Percentiles rank a stretch among this genome's conserved stretches.
These are phyloP conservation scores for Agrypnus murinus DNA, from an alignment of 2,888 invertebrate genomes.

Conservation along the genomic window DNA sequence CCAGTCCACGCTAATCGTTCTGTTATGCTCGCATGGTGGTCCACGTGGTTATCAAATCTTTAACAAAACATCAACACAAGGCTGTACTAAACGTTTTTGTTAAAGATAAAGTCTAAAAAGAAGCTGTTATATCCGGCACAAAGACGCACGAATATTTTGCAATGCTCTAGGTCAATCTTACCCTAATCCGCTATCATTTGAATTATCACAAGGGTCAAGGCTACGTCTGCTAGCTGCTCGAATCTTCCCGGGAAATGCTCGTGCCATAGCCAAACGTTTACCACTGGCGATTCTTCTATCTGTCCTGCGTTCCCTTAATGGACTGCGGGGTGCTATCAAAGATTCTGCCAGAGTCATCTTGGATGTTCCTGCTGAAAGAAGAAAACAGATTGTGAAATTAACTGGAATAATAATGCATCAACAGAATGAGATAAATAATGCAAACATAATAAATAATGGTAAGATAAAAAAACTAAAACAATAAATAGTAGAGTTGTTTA, in stretches of 20 bases:
- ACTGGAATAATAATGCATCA: no score
- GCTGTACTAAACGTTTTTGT: not conserved
- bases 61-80: conserved; percentile 57
- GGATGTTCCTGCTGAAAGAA: conserved; percentile 71
- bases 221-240: conserved; percentile 68
- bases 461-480: not conserved
- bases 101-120: not conserved
- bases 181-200: conserved; percentile 92
- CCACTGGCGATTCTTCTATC: conserved; percentile 76
- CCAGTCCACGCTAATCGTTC: conserved; percentile 70
- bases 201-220: conserved; percentile 85
- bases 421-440: not conserved
- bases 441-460: conserved; percentile 17
- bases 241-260: conserved; percentile 66
- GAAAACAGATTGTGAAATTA: conserved; percentile 7
- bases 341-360: conserved; percentile 83
- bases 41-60: conserved; percentile 81
- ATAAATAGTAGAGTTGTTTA: not conserved
- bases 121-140: not conserved
- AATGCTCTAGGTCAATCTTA: conserved; percentile 56
- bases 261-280: conserved; percentile 67
- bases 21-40: conserved; percentile 63
- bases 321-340: conserved; percentile 79
- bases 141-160: conserved; percentile 8
- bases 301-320: conserved; percentile 80